Conservation (phyloP, 2,888 invertebrate genomes). For the Yponomeuta evonymella region DNA sequence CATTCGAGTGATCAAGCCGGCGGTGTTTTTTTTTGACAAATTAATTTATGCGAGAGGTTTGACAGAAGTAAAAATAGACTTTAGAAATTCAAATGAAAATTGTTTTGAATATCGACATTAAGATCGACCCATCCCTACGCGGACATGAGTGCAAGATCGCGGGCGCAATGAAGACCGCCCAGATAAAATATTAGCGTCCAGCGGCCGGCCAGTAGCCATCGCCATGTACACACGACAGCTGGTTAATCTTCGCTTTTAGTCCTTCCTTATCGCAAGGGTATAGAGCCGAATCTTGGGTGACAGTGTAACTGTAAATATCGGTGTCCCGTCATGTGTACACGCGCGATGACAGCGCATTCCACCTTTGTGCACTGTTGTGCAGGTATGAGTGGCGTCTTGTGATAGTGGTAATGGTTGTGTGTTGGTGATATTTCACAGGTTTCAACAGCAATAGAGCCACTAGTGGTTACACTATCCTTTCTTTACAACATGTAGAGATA, state of each 20-base stretch:
- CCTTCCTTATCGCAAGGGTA: too few relatives aligned
- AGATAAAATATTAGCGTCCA: slow-evolving; percentile 69
- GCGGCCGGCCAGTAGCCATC: slow-evolving; percentile 53
- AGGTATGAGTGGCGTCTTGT: neutral
- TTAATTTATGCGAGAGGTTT: too few relatives aligned
- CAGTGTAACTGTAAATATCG: too few relatives aligned
- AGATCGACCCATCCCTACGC: slow-evolving; percentile 16
- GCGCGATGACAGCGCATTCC: neutral
- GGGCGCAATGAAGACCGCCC: slow-evolving; percentile 69
- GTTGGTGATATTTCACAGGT: neutral
- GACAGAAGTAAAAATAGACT: too few relatives aligned
- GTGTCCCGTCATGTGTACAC: too few relatives aligned
- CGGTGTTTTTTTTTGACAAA: too few relatives aligned
- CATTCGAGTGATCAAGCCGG: too few relatives aligned
- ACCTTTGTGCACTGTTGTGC: neutral
- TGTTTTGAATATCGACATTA: slow-evolving; percentile 15
- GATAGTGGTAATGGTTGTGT: neutral
- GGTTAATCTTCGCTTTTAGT: too few relatives aligned
- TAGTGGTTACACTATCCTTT: too few relatives aligned
- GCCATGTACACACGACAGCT: slow-evolving; percentile 47
- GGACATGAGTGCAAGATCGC: slow-evolving; percentile 30
- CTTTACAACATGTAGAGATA: too few relatives aligned
- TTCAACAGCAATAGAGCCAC: neutral
- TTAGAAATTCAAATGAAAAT: too few relatives aligned
- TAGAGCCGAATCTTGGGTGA: too few relatives aligned